These are phyloP conservation scores for Bombus haemorrhoidalis DNA, from an alignment of 1,140 invertebrate species.

Conservation along the genomic window DNA sequence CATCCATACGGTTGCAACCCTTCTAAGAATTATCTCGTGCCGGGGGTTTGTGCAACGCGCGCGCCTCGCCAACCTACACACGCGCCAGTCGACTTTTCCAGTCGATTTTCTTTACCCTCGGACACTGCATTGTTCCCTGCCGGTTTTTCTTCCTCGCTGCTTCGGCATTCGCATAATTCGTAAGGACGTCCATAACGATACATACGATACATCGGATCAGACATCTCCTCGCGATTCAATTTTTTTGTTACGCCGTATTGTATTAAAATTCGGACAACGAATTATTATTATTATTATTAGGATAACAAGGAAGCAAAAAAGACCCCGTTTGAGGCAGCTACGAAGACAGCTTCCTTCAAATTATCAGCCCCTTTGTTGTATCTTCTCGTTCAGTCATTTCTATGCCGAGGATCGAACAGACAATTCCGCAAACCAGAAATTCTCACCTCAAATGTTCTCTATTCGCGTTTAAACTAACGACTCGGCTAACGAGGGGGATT, in stretches of 20 bases:
- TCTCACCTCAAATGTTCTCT: not conserved
- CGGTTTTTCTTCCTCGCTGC: not conserved
- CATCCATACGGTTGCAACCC: constrained; percentile 14
- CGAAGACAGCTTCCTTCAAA: too few relatives aligned
- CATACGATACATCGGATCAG: too few relatives aligned
- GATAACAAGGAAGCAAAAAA: fast-evolving
- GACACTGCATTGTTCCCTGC: fast-evolving
- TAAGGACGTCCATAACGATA: not conserved
- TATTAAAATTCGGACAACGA: not conserved
- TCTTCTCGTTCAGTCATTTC: too few relatives aligned
- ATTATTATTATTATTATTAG: too few relatives aligned
- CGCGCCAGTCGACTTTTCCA: not conserved
- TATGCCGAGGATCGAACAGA: not conserved
- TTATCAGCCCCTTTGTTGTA: not conserved
- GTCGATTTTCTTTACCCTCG: too few relatives aligned
- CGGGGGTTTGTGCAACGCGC: not conserved
- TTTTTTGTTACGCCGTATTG: too few relatives aligned
- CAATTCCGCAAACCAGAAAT: fast-evolving
- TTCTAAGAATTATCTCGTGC: constrained; percentile 3
- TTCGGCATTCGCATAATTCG: not conserved
- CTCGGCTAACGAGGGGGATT: not conserved
- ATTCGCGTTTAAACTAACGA: not conserved
- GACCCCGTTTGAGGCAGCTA: not conserved
- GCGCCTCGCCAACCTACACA: too few relatives aligned
- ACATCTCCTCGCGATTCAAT: too few relatives aligned